Conservation (phyloP, 1,140 invertebrate genomes). For the Anastatus disparis region DNA sequence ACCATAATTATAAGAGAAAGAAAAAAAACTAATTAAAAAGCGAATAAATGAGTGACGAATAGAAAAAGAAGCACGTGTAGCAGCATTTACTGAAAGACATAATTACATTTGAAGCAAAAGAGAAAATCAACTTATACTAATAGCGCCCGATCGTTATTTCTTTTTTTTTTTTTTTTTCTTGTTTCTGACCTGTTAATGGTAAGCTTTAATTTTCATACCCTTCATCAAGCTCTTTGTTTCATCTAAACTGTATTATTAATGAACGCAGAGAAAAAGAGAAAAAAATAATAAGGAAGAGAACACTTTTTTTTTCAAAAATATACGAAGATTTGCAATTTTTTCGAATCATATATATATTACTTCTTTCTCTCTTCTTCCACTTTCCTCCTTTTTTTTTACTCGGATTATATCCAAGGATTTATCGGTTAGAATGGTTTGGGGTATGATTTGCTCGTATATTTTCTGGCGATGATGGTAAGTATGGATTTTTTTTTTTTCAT, state of each 20-base stretch:
- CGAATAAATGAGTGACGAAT: no score
- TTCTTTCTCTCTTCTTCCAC: not conserved
- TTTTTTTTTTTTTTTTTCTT: no score
- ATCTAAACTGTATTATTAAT: not conserved
- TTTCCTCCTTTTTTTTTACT: not conserved
- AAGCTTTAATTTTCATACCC: no score
- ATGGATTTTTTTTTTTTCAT: conserved; percentile 29
- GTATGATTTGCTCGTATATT: conserved; percentile 30
- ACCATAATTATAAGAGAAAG: no score
- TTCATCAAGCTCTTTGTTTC: not conserved
- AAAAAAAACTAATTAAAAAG: no score
- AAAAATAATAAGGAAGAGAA: no score
- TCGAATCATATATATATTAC: not conserved
- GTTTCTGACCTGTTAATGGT: no score
- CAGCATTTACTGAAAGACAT: no score
- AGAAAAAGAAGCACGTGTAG: no score
- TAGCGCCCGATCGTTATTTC: no score
- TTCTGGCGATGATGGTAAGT: conserved; percentile 19
- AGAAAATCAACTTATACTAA: no score
- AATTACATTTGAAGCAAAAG: no score
- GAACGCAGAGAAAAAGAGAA: not conserved
- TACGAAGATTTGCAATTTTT: conserved; percentile 9
- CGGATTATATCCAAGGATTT: conserved; percentile 23
- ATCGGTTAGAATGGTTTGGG: conserved; percentile 12
- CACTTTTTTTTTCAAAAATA: not conserved